These are phyloP conservation scores for Echinarachnius parma DNA, from an alignment of 53 echinoderm and acorn worm genomes.

Conservation along the genomic window DNA sequence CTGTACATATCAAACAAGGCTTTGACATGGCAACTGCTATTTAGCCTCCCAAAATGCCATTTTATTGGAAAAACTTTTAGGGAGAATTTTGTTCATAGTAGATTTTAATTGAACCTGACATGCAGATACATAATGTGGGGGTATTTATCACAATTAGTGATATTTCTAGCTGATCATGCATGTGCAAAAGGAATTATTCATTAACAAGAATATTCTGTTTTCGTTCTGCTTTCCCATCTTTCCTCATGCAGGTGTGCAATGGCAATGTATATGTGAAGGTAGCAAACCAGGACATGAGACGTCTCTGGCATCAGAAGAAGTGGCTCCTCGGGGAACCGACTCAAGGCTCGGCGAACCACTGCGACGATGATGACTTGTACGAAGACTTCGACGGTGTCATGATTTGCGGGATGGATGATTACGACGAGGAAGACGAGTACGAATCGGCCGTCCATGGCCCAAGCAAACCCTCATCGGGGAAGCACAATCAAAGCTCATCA, in stretches of 20 bases:
- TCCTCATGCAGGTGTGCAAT: constrained; percentile 68
- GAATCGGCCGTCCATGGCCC: not conserved
- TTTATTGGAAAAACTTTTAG: no score
- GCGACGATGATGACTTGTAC: not conserved
- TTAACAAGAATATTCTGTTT: no score
- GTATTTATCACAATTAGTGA: no score
- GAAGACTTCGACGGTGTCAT: constrained; percentile 8
- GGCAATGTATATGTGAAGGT: constrained; percentile 63
- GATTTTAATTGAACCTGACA: no score
- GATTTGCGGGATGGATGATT: not conserved
- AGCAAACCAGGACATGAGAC: constrained; percentile 58
- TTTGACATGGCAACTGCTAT: no score
- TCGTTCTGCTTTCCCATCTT: not conserved
- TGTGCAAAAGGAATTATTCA: no score
- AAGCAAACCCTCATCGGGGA: not conserved
- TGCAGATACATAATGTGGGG: no score
- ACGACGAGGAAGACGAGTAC: constrained; percentile 12
- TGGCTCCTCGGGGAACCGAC: not conserved
- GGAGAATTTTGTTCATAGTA: no score
- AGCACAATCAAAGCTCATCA: not conserved
- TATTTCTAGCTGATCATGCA: no score
- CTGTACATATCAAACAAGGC: no score
- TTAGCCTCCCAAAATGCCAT: no score
- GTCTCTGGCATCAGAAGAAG: constrained; percentile 55
- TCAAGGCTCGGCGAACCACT: not conserved